These are phyloP conservation scores for Leucozona laternaria DNA, from an alignment of 2,888 invertebrate genomes.

Conservation along the genomic window DNA sequence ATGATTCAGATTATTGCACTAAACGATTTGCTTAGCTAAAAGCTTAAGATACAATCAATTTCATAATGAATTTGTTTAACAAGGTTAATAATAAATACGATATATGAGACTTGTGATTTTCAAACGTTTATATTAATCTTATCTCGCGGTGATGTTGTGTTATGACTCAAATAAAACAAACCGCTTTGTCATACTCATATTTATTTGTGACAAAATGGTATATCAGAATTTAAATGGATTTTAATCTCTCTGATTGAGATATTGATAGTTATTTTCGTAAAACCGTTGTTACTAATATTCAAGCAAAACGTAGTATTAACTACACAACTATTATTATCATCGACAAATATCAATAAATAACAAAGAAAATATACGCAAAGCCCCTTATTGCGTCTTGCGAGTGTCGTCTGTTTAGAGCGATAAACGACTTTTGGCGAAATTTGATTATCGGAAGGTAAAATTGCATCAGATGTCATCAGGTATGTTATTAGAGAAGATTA, in stretches of 20 bases:
- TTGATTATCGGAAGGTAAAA: no score
- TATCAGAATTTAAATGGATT: slow-evolving; percentile 1
- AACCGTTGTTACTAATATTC: no score
- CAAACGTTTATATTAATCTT: background rate
- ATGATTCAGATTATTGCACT: slow-evolving; percentile 22
- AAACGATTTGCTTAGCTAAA: background rate
- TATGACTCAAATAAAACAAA: slow-evolving; percentile 14
- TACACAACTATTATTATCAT: no score
- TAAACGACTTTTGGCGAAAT: no score
- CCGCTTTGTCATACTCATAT: background rate
- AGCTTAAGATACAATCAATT: slow-evolving; percentile 5
- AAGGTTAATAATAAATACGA: slow-evolving; percentile 5
- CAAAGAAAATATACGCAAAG: no score
- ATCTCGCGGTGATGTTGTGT: background rate
- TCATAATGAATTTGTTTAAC: background rate
- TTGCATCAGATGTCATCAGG: no score
- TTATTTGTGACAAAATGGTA: background rate
- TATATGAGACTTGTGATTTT: background rate
- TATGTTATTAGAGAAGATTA: no score
- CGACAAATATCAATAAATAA: no score
- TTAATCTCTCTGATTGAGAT: background rate
- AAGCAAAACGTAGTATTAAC: no score
- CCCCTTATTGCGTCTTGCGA: background rate
- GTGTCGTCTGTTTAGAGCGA: no score
- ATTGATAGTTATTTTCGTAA: background rate